Base-by-base conservation (phyloP, 2,113 vertebrate genomes). In the Daubentonia madagascariensis region DNA sequence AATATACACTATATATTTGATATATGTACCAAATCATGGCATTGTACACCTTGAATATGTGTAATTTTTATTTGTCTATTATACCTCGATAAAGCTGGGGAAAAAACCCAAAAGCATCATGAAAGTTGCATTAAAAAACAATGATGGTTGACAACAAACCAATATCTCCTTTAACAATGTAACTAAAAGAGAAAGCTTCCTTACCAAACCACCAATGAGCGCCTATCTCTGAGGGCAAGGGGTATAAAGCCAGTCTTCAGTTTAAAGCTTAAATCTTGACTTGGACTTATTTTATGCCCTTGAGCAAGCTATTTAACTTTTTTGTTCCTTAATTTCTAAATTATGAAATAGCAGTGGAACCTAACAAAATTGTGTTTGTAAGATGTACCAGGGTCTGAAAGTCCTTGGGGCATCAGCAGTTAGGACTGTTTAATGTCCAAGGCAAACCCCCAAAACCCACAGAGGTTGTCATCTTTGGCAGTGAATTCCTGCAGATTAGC, bases 311-410 rank as follows among this genome's bases (percentile, higher is more conserved):
- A 1, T 16, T 89, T 78, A 76, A 50, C n/a, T 22, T 89, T 68
- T 88, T 83, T 67, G 20, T 57, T 43, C 61, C 13, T 92, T 86
- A 79, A 68, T 89, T 94, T 94, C 73, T 92, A 40, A 84, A 76
- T 89, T 57, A 54, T 45, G 52, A 76, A 63, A 25, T 59, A 68
- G 4, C 54, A 72, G 1, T n/a, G 12, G 50, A 84, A 1, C 8
- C 37, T 59, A 90, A 65, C 2, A 30, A 73, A 65, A 72, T 20
- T 6, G 20, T 40, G 6, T 94, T 37, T 63, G 18, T 67, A 37
- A 75, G 37, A 16, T 54, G 4, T 32, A 48, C 37, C 75, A 70
- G 17, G 54, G 14, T 85, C 87, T 35, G 23, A 81, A 63, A 70
- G 54, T 57, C 2, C 63, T 8, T 1, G 1, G 37, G 17, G 28